A percentile compares a stretch with the other conserved stretches of the same genome.
These are phyloP conservation scores for Drosophila mojavensis DNA, from an alignment of 1,140 invertebrate genomes.

Conservation along the genomic window DNA sequence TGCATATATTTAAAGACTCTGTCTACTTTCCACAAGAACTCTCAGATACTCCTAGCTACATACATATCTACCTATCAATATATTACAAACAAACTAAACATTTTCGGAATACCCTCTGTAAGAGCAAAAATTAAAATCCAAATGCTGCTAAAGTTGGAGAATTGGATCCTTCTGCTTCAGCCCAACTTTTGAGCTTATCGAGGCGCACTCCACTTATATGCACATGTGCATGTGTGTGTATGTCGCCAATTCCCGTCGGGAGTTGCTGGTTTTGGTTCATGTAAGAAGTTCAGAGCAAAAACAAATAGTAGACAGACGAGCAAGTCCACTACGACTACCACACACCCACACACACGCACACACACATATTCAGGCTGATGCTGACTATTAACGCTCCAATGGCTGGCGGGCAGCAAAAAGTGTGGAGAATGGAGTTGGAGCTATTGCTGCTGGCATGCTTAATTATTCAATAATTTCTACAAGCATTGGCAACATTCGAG, in stretches of 20 bases:
- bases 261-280: conserved; percentile 36
- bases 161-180: conserved; percentile 18
- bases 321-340: background rate
- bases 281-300: conserved; percentile 78
- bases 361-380: background rate
- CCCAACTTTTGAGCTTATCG: conserved; percentile 72
- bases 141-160: conserved; percentile 10
- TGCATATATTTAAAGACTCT: no score
- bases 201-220: conserved; percentile 27
- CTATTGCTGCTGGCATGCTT: conserved; percentile 48
- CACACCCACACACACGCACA: background rate
- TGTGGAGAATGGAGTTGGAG: background rate
- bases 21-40: background rate
- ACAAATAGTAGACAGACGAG: conserved; percentile 53
- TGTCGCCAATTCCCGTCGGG: conserved; percentile 64
- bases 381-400: conserved; percentile 51
- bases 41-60: no score
- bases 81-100: background rate
- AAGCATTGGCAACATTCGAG: conserved; percentile 75
- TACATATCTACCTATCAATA: background rate
- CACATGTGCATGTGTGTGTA: conserved; percentile 10
- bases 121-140: conserved; percentile 13
- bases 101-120: background rate
- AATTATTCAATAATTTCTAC: conserved; percentile 83
- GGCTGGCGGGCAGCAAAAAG: conserved; percentile 2